A percentile compares a stretch with the other conserved stretches of the same genome.
phyloP scores from a whole-genome alignment of 1,140 invertebrate genomes.

The Brachionus sp. region DNA sequence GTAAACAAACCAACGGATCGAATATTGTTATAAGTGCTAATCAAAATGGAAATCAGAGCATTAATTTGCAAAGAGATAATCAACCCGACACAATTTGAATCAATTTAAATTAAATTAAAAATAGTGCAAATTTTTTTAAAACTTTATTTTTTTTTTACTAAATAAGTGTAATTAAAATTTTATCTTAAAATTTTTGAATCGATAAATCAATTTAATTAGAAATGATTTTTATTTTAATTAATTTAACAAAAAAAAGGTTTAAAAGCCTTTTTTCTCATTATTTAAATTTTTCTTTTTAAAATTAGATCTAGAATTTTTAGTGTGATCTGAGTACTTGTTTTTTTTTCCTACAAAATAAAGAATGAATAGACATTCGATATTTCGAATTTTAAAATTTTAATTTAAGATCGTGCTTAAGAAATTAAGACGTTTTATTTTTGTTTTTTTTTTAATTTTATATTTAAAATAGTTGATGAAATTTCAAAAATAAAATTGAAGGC shows the following conservation, averaged over 20 bases:
- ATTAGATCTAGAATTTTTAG: not conserved
- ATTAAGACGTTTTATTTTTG: no score
- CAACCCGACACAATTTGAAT: slow-evolving; percentile 5
- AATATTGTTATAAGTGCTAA: not conserved
- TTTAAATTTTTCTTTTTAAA: not conserved
- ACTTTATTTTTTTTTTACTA: not conserved
- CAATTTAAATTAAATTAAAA: not conserved
- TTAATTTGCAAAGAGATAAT: slow-evolving; percentile 32
- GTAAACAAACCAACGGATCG: not conserved
- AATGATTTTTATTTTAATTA: not conserved
- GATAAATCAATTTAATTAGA: slow-evolving; percentile 20
- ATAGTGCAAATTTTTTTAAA: not conserved
- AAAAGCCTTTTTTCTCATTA: not conserved
- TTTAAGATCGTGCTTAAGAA: no score
- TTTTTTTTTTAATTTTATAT: no score
- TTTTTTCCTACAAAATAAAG: not conserved
- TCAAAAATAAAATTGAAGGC: no score
- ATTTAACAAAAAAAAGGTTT: not conserved
- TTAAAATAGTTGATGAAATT: no score
- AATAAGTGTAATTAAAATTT: not conserved
- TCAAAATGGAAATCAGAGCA: slow-evolving; percentile 19
- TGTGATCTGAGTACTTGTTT: not conserved
- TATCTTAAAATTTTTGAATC: not conserved
- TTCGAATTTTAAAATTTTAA: no score
- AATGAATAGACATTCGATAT: no score